Base-by-base conservation (phyloP, 92 coral and sea anemone species). In the Pocillopora grandis region DNA sequence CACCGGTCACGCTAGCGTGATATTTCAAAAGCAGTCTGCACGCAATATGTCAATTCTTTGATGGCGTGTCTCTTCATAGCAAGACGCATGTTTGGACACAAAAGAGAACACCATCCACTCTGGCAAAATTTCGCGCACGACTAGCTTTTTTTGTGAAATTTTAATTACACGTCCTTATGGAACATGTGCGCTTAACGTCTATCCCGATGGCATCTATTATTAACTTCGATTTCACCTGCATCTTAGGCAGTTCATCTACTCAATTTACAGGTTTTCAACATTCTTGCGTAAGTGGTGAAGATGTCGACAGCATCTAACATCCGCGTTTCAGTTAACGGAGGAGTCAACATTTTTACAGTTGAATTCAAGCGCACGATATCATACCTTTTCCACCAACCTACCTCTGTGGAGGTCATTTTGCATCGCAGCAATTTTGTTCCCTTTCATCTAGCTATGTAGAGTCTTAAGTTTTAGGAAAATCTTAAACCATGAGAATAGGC, bases 11-110 rank as follows among this genome's bases (percentile, higher is more conserved):
- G 23, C 7, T 37, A 37, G 75, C 75, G 75, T 70, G 75, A 5
- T 10, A 16, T 55, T 36, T 9, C 20, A 36, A 70, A 37, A 15
- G 48, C 75, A 70, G 33, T 52, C 75, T 70, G 77, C 61, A 60
- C 20, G 20, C 66, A 5, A 70, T 81, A 81, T 59, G 69, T 81
- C 85, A 58, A 35, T 33, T 36, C 42, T 81, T 27, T 58, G 7
- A 36, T 81, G 33, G 57, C 18, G 57, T 56, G 78, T 70, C 21
- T 12, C 18, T 71, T 61, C 77, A 71, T 37, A 70, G 77, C 77
- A 70, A 81, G 77, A 72, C 70, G 58, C 35, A 75, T 58, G 55
- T 19, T 10, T 9, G 70, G 36, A 71, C 59, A 81, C 78, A 81
- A 70, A 80, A 13, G 19, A 33, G 10, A 15, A 35, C 10, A n/a